These are phyloP conservation scores for Antheraea mylitta DNA, from an alignment of 1,140 invertebrate genomes.

Conservation along the genomic window DNA sequence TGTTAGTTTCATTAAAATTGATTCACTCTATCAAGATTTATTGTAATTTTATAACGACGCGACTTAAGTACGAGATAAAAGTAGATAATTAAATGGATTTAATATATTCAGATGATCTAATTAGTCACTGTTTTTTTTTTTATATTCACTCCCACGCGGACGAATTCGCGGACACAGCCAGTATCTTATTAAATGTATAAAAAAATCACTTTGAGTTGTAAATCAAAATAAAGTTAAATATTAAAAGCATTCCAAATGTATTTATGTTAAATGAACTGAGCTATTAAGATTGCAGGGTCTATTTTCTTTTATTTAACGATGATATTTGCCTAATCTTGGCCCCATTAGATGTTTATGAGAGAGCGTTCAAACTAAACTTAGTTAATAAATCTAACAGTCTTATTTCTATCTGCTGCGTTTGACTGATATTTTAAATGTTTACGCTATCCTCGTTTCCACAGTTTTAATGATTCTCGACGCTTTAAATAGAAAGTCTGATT, in stretches of 20 bases:
- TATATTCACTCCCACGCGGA: too few species aligned
- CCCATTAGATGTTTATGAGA: constrained; percentile 20
- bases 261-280: neutral
- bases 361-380: neutral
- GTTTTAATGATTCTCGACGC: neutral
- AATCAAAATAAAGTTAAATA: neutral
- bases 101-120: too few species aligned
- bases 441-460: neutral
- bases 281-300: neutral
- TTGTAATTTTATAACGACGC: too few species aligned
- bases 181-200: neutral
- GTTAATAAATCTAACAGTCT: neutral
- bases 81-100: too few species aligned
- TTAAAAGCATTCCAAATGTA: neutral
- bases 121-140: too few species aligned
- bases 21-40: too few species aligned
- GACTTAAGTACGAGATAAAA: too few species aligned
- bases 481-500: neutral
- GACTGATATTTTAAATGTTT: neutral
- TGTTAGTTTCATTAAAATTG: too few species aligned
- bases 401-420: neutral
- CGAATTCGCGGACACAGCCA: too few species aligned
- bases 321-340: constrained; percentile 14
- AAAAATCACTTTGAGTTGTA: neutral
- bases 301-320: constrained; percentile 9